A percentile compares a stretch with the other conserved stretches of the same genome.
Conservation (phyloP, 1,140 invertebrate genomes). For the Drosophila paulistorum region DNA sequence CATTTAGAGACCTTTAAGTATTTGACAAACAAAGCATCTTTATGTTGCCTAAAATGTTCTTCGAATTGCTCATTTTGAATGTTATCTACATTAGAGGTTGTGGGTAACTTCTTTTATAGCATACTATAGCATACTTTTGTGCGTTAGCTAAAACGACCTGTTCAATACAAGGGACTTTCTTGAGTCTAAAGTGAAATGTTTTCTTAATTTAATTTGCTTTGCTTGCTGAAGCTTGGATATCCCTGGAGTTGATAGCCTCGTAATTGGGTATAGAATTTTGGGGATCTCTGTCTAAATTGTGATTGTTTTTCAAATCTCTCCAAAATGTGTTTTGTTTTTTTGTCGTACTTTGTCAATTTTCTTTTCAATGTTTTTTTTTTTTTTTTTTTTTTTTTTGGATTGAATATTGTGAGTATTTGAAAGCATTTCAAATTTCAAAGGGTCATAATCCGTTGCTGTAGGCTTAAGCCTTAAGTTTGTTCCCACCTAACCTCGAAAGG, state of each 20-base stretch:
- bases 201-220: no score
- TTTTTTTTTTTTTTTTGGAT: background rate
- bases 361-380: background rate
- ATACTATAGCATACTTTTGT: no score
- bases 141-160: no score
- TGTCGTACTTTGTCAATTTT: background rate
- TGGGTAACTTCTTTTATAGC: background rate
- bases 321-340: background rate
- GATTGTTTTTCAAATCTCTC: no score
- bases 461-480: conserved; percentile 21
- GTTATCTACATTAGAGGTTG: background rate
- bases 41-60: background rate
- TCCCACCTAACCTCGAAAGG: conserved; percentile 14
- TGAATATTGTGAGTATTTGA: background rate
- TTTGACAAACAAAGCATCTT: background rate
- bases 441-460: conserved; percentile 10
- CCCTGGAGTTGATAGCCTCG: no score
- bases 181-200: no score
- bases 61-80: background rate
- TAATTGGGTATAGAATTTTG: no score
- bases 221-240: no score
- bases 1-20: conserved; percentile 1
- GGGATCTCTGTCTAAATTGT: no score
- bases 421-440: conserved; percentile 10
- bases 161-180: no score